Evolutionary conservation across 2,888 invertebrate species (phyloP), one percentile per base, ranked within the genome.

Genomic region (Muschampia plurimacula): DNA sequence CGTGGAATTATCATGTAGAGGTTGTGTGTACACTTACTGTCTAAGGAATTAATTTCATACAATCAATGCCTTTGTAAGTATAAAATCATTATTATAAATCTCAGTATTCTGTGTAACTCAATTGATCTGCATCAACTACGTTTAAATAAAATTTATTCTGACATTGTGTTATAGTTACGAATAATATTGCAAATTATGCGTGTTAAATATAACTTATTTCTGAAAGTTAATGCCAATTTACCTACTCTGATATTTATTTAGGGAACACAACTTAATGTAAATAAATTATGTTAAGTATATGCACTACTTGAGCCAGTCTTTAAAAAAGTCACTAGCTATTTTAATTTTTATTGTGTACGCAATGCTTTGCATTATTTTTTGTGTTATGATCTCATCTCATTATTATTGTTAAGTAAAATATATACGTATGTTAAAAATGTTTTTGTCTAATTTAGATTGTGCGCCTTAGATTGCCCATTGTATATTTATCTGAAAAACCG

Each of bases 321-420:
- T 0, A 22, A n/a, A n/a, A 60, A 60, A 36, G 36, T 57, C 59
- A 59, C 59, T 36, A 62, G 36, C 32, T 68, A 49, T 49, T 36
- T 32, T 52, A 39, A 52, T 13, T 49, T 39, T 13, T n/a, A 28
- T 28, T 22, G 22, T 22, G 69, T 62, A 13, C 22, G 52, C 49
- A 39, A 60, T 62, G 46, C 52, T 69, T 67, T 66, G 59, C 28
- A 49, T 65, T 9, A 39, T 66, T 65, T 65, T 46, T 71, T 36
- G 64, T 70, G 57, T 15, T 66, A 64, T 64, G 71, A 71, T 71
- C 71, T 71, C 71, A 71, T 28, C n/a, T 66, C 59, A 66, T 66
- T 36, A 36, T 49, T 71, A 71, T 66, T 62, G 15, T 39, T 15
- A 41, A 41, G 32, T n/a, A 7, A 2, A 62, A 62, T 41, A 62